Base-by-base conservation (phyloP, 2,888 invertebrate genomes). In the Octonoba sinensis region DNA sequence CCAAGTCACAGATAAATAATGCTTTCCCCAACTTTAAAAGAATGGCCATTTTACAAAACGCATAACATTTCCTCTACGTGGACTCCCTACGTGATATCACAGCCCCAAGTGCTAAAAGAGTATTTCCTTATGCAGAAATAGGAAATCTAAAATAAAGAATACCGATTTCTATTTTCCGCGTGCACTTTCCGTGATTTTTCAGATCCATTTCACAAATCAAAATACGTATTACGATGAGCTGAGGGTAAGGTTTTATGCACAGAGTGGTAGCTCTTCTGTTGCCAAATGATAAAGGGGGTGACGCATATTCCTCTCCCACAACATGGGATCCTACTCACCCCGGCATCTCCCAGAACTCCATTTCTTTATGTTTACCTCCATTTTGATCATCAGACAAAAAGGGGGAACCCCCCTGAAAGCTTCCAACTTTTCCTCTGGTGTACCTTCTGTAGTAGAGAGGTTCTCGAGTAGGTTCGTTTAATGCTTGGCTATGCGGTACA, bases 401-500 rank as follows among this genome's bases (percentile, higher is more conserved):
- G n/a, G 18, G 22, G 20, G 12, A 36, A 36, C 22, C 12, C 22
- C 22, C 22, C 20, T 15, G 3, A 16, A n/a, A 57, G 22, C 57
- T 57, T 57, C 20, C 22, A 57, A 6, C 57, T 60, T 60, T 27
- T 27, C 60, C 36, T 60, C 60, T 60, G 27, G 16, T 46, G 47
- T 66, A 74, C 66, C 74, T 49, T 74, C 47, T 66, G 49, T 66
- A 66, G 49, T 49, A 66, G 59, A 71, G 36, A 66, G 74, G 47
- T 36, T 74, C 49, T 49, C 47, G 12, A 12, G 65, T 54, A 22
- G 56, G 47, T 73, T 24, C 47, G 18, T 66, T 51, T 60, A 60
- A 60, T 12, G 60, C n/a, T 60, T 16, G 6, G 8, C 36, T 36
- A 36, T 36, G 36, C 36, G 36, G 36, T 36, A 36, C 8, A 36